These are phyloP conservation scores for Pelecanus crispus DNA, from an alignment of 2,113 vertebrate genomes.

Conservation along the genomic window DNA sequence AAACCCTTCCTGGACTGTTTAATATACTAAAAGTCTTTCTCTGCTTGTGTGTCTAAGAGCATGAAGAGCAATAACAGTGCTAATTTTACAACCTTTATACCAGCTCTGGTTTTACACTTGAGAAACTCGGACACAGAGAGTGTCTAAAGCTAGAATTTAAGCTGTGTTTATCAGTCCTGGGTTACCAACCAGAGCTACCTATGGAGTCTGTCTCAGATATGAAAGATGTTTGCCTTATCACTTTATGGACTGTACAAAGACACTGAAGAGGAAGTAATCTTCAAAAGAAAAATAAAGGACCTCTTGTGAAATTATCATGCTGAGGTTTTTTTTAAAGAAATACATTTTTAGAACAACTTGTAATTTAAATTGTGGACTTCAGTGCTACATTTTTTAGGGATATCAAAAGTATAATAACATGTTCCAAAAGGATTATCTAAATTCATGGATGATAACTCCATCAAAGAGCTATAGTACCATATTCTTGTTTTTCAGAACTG, in stretches of 20 bases:
- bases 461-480: not conserved
- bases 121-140: not conserved
- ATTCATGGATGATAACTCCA: not conserved
- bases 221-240: not conserved
- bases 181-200: not conserved
- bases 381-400: not conserved
- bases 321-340: not conserved
- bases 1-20: not conserved
- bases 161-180: not conserved
- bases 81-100: not conserved
- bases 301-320: not conserved
- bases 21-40: not conserved
- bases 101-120: not conserved
- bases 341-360: not conserved
- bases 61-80: not conserved
- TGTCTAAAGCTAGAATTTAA: not conserved
- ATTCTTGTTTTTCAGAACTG: not conserved
- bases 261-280: not conserved
- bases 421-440: not conserved
- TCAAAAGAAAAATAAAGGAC: not conserved
- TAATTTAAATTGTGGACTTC: not conserved
- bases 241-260: not conserved
- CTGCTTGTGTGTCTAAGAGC: not conserved
- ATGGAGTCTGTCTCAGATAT: not conserved
- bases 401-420: not conserved